Percentiles rank a stretch among this genome's conserved stretches.
phyloP scores from a whole-genome alignment of 2,113 vertebrate genomes.

The Tachysurus fulvidraco region DNA sequence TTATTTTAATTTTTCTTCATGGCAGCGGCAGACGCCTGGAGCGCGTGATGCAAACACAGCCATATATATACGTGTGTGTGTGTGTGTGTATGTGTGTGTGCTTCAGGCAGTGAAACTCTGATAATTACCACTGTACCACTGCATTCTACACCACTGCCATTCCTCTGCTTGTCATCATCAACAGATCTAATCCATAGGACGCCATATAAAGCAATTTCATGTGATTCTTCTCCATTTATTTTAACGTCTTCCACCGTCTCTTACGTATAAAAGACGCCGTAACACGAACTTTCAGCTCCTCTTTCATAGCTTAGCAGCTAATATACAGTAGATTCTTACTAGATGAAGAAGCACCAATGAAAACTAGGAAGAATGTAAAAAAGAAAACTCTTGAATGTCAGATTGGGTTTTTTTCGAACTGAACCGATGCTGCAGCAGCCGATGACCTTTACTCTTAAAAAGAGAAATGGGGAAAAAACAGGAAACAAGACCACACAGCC shows the following conservation, averaged over 20 bases:
- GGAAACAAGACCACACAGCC: constrained; percentile 6
- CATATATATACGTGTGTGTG: neutral
- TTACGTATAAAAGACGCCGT: neutral
- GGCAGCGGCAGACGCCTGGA: constrained; percentile 51
- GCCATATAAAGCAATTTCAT: neutral
- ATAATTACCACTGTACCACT: constrained; percentile 41
- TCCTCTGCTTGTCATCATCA: constrained; percentile 26
- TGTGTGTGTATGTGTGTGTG: neutral
- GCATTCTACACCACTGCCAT: constrained; percentile 4
- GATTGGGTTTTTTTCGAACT: neutral
- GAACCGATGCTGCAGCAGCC: constrained; percentile 25
- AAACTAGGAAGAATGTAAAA: constrained; percentile 29
- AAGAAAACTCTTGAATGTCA: constrained; percentile 33
- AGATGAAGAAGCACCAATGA: neutral
- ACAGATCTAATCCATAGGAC: neutral
- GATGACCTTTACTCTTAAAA: constrained; percentile 47
- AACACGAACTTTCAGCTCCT: neutral
- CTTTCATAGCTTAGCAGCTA: neutral
- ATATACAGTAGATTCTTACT: neutral
- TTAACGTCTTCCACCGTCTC: neutral
- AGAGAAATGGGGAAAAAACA: constrained; percentile 30
- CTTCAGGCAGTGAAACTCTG: constrained; percentile 11
- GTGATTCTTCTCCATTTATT: neutral
- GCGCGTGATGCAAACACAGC: constrained; percentile 54
- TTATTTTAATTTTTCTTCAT: constrained; percentile 55